Evolutionary conservation across 2,797 vertebrate species (phyloP).

Genomic region (Sandelia bainsii): DNA sequence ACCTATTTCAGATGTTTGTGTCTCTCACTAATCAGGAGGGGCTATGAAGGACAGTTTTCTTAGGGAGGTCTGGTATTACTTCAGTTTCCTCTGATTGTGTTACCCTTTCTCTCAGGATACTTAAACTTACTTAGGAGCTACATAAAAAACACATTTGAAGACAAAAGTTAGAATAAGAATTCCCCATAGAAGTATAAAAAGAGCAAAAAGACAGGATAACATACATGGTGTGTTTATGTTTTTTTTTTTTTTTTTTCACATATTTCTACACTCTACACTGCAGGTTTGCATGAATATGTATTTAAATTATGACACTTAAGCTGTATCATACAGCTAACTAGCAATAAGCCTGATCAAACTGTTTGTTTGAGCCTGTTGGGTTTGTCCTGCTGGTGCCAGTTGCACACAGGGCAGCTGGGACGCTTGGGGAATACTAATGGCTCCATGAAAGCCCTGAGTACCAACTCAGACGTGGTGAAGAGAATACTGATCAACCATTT

Average conservation of each 20-base stretch:
- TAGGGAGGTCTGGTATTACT: conserved; percentile 46
- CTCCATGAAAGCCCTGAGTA: conserved; percentile 68
- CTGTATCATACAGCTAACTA: background rate
- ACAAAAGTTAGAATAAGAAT: conserved; percentile 71
- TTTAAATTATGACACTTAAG: conserved; percentile 11
- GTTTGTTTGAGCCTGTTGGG: conserved; percentile 39
- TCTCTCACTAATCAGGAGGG: conserved; percentile 32
- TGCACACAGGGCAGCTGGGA: conserved; percentile 71
- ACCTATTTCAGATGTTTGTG: conserved; percentile 26
- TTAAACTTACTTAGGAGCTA: conserved; percentile 49
- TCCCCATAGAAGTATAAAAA: conserved; percentile 56
- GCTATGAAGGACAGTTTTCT: conserved; percentile 45
- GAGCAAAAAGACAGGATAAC: conserved; percentile 58
- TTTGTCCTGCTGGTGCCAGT: conserved; percentile 66
- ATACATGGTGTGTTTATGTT: background rate
- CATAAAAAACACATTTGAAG: conserved; percentile 53
- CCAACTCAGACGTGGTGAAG: conserved; percentile 48
- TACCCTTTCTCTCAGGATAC: conserved; percentile 63
- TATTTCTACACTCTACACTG: background rate
- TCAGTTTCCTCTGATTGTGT: conserved; percentile 81
- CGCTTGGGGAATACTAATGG: conserved; percentile 74
- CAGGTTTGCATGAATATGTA: background rate
- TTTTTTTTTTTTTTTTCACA: too few relatives aligned
- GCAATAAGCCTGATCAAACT: conserved; percentile 29
- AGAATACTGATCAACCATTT: conserved; percentile 76